These are phyloP conservation scores for Pachycephala philippinensis DNA, from an alignment of 2,113 vertebrate species.

Conservation along the genomic window DNA sequence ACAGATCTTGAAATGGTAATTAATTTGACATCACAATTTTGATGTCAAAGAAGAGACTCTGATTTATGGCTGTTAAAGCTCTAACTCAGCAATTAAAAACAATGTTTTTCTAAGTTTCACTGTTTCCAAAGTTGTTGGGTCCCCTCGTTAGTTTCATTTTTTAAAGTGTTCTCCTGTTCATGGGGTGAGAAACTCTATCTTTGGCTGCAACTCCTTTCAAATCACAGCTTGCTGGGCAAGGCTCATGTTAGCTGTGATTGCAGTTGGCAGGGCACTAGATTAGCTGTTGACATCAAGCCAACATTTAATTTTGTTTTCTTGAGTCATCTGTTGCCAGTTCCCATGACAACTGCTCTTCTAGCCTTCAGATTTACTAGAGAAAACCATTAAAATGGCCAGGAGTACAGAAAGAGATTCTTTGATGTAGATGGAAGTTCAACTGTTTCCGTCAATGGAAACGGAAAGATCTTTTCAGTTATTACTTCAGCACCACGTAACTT, in stretches of 20 bases:
- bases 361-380: slow-evolving; percentile 50
- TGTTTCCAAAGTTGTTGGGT: background rate
- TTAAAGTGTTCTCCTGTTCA: slow-evolving; percentile 19
- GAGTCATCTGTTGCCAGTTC: slow-evolving; percentile 64
- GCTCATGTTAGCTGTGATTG: slow-evolving; percentile 53
- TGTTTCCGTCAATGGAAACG: slow-evolving; percentile 34
- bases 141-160: slow-evolving; percentile 21
- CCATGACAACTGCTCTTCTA: slow-evolving; percentile 59
- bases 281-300: slow-evolving; percentile 61
- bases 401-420: background rate
- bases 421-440: slow-evolving; percentile 28
- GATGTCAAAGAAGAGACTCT: background rate
- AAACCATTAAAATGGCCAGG: slow-evolving; percentile 35
- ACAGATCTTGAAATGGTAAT: slow-evolving; percentile 35
- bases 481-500: background rate
- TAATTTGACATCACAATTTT: slow-evolving; percentile 6
- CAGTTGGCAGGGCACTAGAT: slow-evolving; percentile 62
- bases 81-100: background rate
- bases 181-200: slow-evolving; percentile 49
- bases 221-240: slow-evolving; percentile 62
- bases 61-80: background rate
- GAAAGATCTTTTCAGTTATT: background rate
- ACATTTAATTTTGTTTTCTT: slow-evolving; percentile 66
- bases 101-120: background rate
- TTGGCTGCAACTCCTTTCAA: slow-evolving; percentile 41